Evolutionary conservation across 2,113 vertebrate species (phyloP).

Genomic region (Phalacrocorax brasilianus): DNA sequence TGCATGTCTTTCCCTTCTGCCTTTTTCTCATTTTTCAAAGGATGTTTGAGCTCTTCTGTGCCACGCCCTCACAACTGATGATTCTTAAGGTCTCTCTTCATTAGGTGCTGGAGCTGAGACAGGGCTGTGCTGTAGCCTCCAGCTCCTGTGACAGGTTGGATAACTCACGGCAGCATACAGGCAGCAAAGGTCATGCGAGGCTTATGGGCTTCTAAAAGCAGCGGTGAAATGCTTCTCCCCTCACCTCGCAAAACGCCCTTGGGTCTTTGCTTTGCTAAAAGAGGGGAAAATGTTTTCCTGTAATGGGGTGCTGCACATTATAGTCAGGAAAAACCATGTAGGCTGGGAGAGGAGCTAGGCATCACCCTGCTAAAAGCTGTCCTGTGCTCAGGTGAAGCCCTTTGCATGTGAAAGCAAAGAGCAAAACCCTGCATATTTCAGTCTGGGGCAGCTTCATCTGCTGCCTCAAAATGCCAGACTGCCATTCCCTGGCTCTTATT

Average conservation of each 20-base stretch:
- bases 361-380: not conserved
- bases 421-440: not conserved
- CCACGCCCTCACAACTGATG: not conserved
- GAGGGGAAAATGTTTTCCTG: not conserved
- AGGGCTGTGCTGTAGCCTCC: not conserved
- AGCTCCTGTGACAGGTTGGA: not conserved
- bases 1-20: not conserved
- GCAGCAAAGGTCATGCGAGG: not conserved
- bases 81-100: not conserved
- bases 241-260: not conserved
- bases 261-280: not conserved
- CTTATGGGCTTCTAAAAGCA: not conserved
- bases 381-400: not conserved
- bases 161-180: not conserved
- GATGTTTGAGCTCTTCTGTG: not conserved
- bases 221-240: fast-evolving
- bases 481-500: not conserved
- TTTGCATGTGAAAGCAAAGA: not conserved
- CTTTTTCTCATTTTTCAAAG: not conserved
- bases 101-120: not conserved
- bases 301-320: not conserved
- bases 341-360: not conserved
- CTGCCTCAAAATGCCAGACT: not conserved
- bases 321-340: not conserved
- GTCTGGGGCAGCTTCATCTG: not conserved